A percentile compares a stretch with the other conserved stretches of the same genome.
Evolutionary conservation across 2,888 invertebrate genomes (phyloP).

Genomic region (Nymphalis urticae): DNA sequence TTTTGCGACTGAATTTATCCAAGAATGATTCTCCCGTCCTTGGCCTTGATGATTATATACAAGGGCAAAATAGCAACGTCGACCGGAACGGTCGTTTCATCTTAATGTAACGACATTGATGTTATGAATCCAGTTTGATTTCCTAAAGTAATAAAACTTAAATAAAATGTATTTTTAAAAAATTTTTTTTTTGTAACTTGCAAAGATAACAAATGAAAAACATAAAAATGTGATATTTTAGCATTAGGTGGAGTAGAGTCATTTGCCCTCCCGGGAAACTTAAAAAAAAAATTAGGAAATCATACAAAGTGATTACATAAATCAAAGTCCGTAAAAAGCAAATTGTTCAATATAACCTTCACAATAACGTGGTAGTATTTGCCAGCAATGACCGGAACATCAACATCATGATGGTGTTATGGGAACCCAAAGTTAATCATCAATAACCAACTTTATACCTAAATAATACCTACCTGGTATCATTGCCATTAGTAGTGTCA

Average conservation of each 20-base stretch:
- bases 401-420: constrained; percentile 14
- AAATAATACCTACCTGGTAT: too few relatives aligned
- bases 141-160: too few relatives aligned
- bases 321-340: constrained; percentile 7
- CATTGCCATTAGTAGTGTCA: too few relatives aligned
- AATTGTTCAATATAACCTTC: constrained; percentile 21
- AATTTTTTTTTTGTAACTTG: too few relatives aligned
- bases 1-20: constrained; percentile 8
- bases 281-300: too few relatives aligned
- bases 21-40: constrained; percentile 14
- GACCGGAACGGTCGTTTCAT: constrained; percentile 18
- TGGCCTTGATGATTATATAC: constrained; percentile 25
- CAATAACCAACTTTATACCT: background rate
- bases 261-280: too few relatives aligned
- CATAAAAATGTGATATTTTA: too few relatives aligned
- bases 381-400: constrained; percentile 28
- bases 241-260: too few relatives aligned
- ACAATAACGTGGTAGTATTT: constrained; percentile 5
- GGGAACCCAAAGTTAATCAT: background rate
- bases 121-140: background rate
- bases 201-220: too few relatives aligned
- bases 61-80: constrained; percentile 22
- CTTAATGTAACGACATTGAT: background rate
- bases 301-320: background rate
- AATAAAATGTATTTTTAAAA: too few relatives aligned